Percentiles rank a stretch among this genome's conserved stretches.
Evolutionary conservation across 2,888 invertebrate genomes (phyloP).

Genomic region (Spialia ferax): DNA sequence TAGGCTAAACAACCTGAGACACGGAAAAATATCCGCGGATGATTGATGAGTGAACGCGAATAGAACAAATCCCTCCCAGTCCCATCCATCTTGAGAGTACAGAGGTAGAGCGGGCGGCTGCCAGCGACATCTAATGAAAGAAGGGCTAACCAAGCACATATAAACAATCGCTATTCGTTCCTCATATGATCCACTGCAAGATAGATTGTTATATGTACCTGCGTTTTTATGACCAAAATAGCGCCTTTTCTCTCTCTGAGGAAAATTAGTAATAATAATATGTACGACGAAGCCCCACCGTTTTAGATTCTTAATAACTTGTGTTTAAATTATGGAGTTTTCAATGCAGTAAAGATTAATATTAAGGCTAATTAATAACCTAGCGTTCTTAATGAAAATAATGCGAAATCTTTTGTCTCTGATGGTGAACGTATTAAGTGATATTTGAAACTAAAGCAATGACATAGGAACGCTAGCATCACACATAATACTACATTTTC

Average conservation of each 20-base stretch:
- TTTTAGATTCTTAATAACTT: too few relatives aligned
- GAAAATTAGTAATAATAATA: too few relatives aligned
- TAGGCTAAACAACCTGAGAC: constrained; percentile 84
- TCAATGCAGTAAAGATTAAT: too few relatives aligned
- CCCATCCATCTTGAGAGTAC: constrained; percentile 80
- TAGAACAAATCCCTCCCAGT: constrained; percentile 82
- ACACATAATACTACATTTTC: too few relatives aligned
- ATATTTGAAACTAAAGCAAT: too few relatives aligned
- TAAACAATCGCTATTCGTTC: constrained; percentile 83
- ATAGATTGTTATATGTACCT: constrained; percentile 60
- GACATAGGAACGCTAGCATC: too few relatives aligned
- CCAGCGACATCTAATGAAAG: constrained; percentile 83
- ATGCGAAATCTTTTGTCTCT: not conserved
- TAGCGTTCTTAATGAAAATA: too few relatives aligned
- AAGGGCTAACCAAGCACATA: constrained; percentile 82
- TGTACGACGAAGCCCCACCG: too few relatives aligned
- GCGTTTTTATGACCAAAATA: not conserved
- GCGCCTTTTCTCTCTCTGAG: too few relatives aligned
- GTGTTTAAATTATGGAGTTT: too few relatives aligned
- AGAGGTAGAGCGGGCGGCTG: constrained; percentile 63
- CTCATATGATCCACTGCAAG: constrained; percentile 72
- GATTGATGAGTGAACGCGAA: constrained; percentile 84
- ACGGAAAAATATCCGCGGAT: constrained; percentile 85
- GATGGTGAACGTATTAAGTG: not conserved
- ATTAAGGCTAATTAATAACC: too few relatives aligned